A percentile compares a stretch with the other conserved stretches of the same genome.
These are phyloP conservation scores for Tribolium freemani DNA, from an alignment of 2,888 invertebrate species.

Conservation along the genomic window DNA sequence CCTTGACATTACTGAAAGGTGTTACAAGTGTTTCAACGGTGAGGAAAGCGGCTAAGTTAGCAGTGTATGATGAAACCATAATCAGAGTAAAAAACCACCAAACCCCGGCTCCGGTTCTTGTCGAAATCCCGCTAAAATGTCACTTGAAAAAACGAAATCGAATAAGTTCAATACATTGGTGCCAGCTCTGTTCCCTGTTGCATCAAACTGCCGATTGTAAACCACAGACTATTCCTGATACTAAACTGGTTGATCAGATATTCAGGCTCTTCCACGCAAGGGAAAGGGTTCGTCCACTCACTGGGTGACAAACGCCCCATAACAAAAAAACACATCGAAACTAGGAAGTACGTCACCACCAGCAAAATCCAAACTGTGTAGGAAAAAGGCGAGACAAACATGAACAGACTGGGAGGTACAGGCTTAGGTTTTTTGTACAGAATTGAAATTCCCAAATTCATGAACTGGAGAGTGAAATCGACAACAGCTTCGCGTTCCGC, in stretches of 20 bases:
- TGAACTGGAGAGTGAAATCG: constrained; percentile 96
- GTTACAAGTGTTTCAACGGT: constrained; percentile 83
- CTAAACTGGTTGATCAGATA: constrained; percentile 88
- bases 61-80: constrained; percentile 89
- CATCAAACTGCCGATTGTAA: constrained; percentile 85
- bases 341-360: constrained; percentile 83
- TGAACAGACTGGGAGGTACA: constrained; percentile 89
- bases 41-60: constrained; percentile 91
- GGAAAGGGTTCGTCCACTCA: constrained; percentile 92
- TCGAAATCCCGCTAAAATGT: constrained; percentile 81
- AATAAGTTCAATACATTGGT: constrained; percentile 77
- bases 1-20: constrained; percentile 85
- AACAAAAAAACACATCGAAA: constrained; percentile 84
- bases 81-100: constrained; percentile 94
- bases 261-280: constrained; percentile 87
- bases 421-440: constrained; percentile 89
- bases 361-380: constrained; percentile 86
- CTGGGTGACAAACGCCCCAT: constrained; percentile 86
- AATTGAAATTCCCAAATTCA: constrained; percentile 92
- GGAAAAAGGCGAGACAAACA: constrained; percentile 93
- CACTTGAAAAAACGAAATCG: background rate
- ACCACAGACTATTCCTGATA: constrained; percentile 89
- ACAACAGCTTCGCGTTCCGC: constrained; percentile 89
- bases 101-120: constrained; percentile 87
- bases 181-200: constrained; percentile 92